These are phyloP conservation scores for Opisthocomus hoazin DNA, from an alignment of 2,113 vertebrate species.

Conservation along the genomic window DNA sequence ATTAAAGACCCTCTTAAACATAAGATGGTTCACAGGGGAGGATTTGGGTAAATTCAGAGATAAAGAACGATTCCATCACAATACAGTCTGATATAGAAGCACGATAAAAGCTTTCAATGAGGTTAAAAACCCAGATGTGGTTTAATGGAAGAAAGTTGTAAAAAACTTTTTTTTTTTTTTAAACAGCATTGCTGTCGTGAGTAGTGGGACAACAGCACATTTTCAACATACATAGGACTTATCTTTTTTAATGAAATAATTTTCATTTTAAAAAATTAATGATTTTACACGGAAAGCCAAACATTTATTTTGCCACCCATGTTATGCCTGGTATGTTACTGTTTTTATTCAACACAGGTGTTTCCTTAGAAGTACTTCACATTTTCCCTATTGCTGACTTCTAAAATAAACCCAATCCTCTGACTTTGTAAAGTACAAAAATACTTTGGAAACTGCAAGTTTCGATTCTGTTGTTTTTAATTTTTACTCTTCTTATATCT, in stretches of 20 bases:
- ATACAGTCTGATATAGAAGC: neutral
- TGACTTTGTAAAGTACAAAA: neutral
- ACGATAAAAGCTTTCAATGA: neutral
- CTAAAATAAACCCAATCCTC: neutral
- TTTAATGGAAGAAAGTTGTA: slow-evolving; percentile 28
- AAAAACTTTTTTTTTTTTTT: neutral
- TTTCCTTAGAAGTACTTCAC: slow-evolving; percentile 34
- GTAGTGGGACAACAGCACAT: neutral
- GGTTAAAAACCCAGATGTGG: slow-evolving; percentile 34
- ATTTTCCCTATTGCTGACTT: neutral
- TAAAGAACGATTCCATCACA: slow-evolving; percentile 49
- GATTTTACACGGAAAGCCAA: neutral
- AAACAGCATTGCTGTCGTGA: neutral
- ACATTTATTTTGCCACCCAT: neutral
- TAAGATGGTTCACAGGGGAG: slow-evolving; percentile 40
- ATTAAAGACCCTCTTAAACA: slow-evolving; percentile 82
- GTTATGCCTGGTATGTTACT: neutral
- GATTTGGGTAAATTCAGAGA: slow-evolving; percentile 22
- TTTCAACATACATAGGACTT: neutral
- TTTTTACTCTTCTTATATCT: neutral
- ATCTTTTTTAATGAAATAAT: neutral
- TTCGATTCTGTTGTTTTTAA: neutral
- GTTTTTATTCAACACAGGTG: slow-evolving; percentile 54
- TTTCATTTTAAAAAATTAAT: neutral
- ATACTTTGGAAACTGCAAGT: neutral